phyloP scores from a whole-genome alignment of 2,888 invertebrate species.

The Melitaea athalia region DNA sequence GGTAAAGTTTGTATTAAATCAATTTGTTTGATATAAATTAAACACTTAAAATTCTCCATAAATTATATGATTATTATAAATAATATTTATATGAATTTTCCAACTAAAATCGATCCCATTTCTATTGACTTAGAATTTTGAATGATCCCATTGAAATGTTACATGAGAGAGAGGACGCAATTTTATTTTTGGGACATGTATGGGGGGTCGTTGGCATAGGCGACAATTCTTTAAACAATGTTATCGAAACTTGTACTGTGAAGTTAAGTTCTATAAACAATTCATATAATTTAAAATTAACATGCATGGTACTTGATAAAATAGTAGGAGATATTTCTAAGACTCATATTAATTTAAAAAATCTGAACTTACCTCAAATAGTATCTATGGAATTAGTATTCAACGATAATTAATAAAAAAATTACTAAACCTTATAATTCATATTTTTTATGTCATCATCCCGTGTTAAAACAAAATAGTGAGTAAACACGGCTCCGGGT shows the following conservation, averaged over 20 bases:
- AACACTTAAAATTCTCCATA: too few relatives aligned
- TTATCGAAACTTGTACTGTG: conserved; percentile 32
- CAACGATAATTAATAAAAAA: too few relatives aligned
- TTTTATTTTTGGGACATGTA: too few relatives aligned
- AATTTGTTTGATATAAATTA: too few relatives aligned
- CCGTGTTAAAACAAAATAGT: conserved; percentile 36
- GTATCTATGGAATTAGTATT: too few relatives aligned
- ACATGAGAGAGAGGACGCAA: too few relatives aligned
- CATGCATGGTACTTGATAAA: conserved; percentile 32
- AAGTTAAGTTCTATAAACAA: conserved; percentile 30
- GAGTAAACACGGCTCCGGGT: conserved; percentile 42
- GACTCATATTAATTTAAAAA: neutral
- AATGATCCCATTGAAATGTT: too few relatives aligned
- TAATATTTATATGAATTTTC: too few relatives aligned
- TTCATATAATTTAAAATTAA: conserved; percentile 11
- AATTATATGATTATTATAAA: too few relatives aligned
- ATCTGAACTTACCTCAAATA: conserved; percentile 33
- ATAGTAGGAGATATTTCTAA: conserved; percentile 38
- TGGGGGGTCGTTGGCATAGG: conserved; percentile 5
- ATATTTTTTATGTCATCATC: conserved; percentile 40
- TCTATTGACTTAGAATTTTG: too few relatives aligned
- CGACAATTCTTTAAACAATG: conserved; percentile 20
- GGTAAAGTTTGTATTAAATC: too few relatives aligned
- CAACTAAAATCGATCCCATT: too few relatives aligned
- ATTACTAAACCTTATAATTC: neutral